Percentiles rank a stretch among this genome's conserved stretches.
Evolutionary conservation across 35 echinoderm and acorn worm species (phyloP).

Genomic region (Hemicentrotus pulcherrimus): DNA sequence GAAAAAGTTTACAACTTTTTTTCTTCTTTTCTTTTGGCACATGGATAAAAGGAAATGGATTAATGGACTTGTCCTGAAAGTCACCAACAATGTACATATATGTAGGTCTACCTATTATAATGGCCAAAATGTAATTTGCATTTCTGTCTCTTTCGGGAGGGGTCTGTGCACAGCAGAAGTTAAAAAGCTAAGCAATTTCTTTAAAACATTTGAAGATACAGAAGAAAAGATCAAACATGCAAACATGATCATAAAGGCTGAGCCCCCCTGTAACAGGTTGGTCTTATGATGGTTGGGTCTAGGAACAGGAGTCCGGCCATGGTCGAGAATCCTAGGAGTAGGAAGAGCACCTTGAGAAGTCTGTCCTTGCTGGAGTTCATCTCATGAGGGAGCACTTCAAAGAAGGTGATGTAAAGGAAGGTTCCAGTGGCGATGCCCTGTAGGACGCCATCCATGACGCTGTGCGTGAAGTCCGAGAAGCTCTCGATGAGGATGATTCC

Average conservation of each 20-base stretch:
- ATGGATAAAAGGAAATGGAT: too few species aligned
- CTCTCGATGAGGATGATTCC: slow-evolving; percentile 66
- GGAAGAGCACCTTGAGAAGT: slow-evolving; percentile 81
- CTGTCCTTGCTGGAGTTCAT: slow-evolving; percentile 71
- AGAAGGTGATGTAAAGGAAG: slow-evolving; percentile 95
- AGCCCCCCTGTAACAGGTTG: slow-evolving; percentile 40
- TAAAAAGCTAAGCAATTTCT: too few species aligned
- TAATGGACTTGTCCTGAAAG: too few species aligned
- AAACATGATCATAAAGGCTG: slow-evolving; percentile 23
- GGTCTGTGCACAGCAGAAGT: too few species aligned
- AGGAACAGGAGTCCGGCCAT: slow-evolving; percentile 58
- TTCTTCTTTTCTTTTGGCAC: too few species aligned
- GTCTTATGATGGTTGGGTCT: slow-evolving; percentile 49
- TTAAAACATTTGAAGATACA: background rate
- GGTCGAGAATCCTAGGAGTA: slow-evolving; percentile 74
- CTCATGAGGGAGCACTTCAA: slow-evolving; percentile 94
- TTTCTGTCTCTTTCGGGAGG: too few species aligned
- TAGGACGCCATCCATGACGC: slow-evolving; percentile 68
- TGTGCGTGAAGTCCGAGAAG: slow-evolving; percentile 64
- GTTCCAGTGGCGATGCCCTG: slow-evolving; percentile 90
- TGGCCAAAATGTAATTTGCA: too few species aligned
- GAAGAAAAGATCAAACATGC: background rate
- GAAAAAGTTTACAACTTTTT: too few species aligned
- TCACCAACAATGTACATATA: too few species aligned
- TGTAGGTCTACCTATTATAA: too few species aligned